Evolutionary conservation across 2,113 vertebrate genomes (phyloP), one percentile per base, ranked within the genome.

Genomic region (Myocastor coypus): DNA sequence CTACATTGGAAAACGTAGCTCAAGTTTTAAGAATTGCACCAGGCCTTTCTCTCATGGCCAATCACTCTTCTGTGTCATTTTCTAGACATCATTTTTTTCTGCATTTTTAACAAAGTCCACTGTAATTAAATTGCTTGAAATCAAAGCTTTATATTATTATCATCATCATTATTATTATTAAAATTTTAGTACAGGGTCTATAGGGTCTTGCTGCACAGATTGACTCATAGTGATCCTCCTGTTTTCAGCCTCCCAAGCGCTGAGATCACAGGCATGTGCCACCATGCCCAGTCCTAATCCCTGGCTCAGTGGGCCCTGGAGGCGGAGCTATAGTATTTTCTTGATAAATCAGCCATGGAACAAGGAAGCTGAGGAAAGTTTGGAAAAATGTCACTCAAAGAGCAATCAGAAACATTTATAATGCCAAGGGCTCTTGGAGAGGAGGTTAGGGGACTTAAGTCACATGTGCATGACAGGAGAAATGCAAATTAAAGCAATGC

Each of bases 71-170:
- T 22, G 30, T 61, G 55, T 28, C 12, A 71, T 12, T 64, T 55
- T 28, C 40, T 13, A 50, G 17, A 59, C 12, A 85, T 42, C 69
- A 83, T 20, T 81, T 92, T 92, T 75, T 28, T 73, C 9, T 57
- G 24, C 61, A 61, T 92, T 91, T 91, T 80, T 75, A 83, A 92
- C 50, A 95, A 89, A 68, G 78, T 69, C 52, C n/a, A 84, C 85
- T 17, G 63, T 89, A 68, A 93, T 3, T 30, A 92, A 94, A 89
- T 84, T 42, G 20, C 20, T 89, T 87, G 63, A 83, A 96, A 71
- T 73, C 16, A 73, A 84, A 64, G 13, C 34, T 87, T 24, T 32
- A 11, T 59, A 63, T 30, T 66, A 57, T 13, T 61, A n/a, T n/a
- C n/a, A n/a, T n/a, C n/a, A n/a, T n/a, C n/a, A n/a, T n/a, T n/a